Evolutionary conservation across 2,888 invertebrate genomes (phyloP).

Genomic region (Acanthoscelides obtectus): DNA sequence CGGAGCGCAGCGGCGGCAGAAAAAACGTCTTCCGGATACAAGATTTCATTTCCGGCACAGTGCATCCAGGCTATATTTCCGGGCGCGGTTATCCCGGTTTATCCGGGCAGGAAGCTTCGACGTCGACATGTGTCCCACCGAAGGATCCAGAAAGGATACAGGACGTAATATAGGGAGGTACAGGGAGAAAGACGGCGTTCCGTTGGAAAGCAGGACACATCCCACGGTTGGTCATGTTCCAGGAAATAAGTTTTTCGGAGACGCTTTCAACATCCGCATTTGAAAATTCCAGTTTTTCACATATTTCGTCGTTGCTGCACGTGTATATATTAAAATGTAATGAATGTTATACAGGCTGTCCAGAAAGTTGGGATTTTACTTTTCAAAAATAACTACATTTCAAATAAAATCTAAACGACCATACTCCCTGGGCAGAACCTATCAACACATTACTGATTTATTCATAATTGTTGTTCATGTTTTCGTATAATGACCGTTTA

Average conservation of each 20-base stretch:
- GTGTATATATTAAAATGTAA: too few species aligned
- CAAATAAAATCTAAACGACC: too few species aligned
- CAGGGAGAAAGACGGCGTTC: neutral
- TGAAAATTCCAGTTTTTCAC: neutral
- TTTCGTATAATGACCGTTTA: too few species aligned
- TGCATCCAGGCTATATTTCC: conserved; percentile 34
- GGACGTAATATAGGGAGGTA: neutral
- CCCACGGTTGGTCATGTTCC: neutral
- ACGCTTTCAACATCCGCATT: neutral
- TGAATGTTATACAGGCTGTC: too few species aligned
- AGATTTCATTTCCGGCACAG: neutral
- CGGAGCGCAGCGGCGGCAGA: too few species aligned
- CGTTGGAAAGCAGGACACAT: neutral
- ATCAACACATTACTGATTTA: too few species aligned
- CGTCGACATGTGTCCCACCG: conserved; percentile 46
- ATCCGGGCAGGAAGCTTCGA: conserved; percentile 54
- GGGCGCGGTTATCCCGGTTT: conserved; percentile 54
- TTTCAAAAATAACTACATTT: too few species aligned
- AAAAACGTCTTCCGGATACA: neutral
- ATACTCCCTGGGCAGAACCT: too few species aligned
- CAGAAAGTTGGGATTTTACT: too few species aligned
- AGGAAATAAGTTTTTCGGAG: neutral
- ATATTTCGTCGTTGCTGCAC: neutral
- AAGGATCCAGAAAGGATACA: neutral
- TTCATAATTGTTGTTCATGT: too few species aligned